phyloP scores from a whole-genome alignment of 2,888 invertebrate genomes.

The Lamproptera curius region DNA sequence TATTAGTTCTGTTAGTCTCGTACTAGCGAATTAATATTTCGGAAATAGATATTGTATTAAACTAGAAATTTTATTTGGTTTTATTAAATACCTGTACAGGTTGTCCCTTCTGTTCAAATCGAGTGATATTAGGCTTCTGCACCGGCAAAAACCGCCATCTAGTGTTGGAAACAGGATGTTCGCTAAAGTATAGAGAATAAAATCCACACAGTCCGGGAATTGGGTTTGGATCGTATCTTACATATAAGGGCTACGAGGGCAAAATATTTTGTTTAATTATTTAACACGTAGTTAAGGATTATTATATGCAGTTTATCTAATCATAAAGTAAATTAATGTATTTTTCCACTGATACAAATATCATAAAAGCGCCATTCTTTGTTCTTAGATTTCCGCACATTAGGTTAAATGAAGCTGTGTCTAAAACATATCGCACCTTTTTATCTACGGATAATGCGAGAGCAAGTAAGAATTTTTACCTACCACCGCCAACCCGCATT shows the following conservation, averaged over 20 bases:
- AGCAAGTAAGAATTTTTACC: conserved; percentile 51
- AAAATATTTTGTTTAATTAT: not conserved
- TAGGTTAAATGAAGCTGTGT: too few relatives aligned
- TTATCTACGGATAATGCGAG: conserved; percentile 52
- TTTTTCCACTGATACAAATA: too few relatives aligned
- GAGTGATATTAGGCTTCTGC: conserved; percentile 50
- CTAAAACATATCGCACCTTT: conserved; percentile 38
- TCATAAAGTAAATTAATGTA: too few relatives aligned
- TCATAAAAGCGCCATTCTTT: too few relatives aligned
- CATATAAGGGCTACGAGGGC: conserved; percentile 66
- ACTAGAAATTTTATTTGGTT: not conserved
- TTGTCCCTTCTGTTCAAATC: conserved; percentile 62
- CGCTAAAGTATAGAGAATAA: conserved; percentile 62
- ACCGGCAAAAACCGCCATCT: conserved; percentile 63
- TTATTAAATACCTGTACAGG: conserved; percentile 41
- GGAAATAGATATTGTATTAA: too few relatives aligned
- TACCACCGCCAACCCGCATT: too few relatives aligned
- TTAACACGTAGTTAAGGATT: too few relatives aligned
- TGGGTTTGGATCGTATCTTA: conserved; percentile 65
- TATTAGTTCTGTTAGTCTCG: not conserved
- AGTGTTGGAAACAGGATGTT: conserved; percentile 61
- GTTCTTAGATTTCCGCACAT: not conserved
- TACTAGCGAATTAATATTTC: too few relatives aligned
- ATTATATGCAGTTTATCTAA: not conserved
- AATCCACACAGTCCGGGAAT: conserved; percentile 62